Base-by-base conservation (phyloP, 2,888 invertebrate species). In the Melinaea marsaeus region DNA sequence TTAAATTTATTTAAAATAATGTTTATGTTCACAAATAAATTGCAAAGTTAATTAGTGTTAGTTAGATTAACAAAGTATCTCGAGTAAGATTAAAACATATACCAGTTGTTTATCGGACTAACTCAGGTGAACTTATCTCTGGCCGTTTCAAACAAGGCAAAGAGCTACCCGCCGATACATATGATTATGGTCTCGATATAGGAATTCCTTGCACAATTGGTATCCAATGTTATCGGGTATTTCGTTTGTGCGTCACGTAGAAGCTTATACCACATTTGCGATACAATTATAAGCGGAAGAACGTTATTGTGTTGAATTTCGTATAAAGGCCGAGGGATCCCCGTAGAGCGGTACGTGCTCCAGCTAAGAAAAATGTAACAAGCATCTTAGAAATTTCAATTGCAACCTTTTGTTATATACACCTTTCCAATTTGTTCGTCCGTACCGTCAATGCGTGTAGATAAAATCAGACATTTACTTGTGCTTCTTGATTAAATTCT, bases 331-430 rank as follows among this genome's bases (percentile, higher is more conserved):
- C 73, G 74, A 77, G 74, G 75, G 78, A 79, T 79, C 80, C 77
- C 84, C 76, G 81, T 72, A 67, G 84, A 75, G 84, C 75, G 79
- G 79, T 85, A 88, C 86, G 88, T 89, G 86, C 83, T 82, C 73
- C 76, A 75, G 78, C 83, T 80, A 79, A 85, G 84, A 85, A 86
- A 84, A 89, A 88, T 87, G 84, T 85, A 75, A 79, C 78, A 81
- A 81, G 88, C 81, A 88, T 90, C 84, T 88, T 81, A 81, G 81
- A 86, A 88, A 89, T 90, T 88, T 88, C 87, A 87, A 86, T 89
- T 86, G 88, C 88, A 84, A 80, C 83, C 80, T 86, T 51, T 85
- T 83, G 83, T 84, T 82, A 79, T 75, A 75, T 81, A 77, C 80
- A 78, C 77, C 72, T 79, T 79, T 81, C 78, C 84, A 87, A 88